Percentiles rank a stretch among this genome's conserved stretches.
phyloP scores from a whole-genome alignment of 2,888 invertebrate genomes.

The Drosophila neotestacea region DNA sequence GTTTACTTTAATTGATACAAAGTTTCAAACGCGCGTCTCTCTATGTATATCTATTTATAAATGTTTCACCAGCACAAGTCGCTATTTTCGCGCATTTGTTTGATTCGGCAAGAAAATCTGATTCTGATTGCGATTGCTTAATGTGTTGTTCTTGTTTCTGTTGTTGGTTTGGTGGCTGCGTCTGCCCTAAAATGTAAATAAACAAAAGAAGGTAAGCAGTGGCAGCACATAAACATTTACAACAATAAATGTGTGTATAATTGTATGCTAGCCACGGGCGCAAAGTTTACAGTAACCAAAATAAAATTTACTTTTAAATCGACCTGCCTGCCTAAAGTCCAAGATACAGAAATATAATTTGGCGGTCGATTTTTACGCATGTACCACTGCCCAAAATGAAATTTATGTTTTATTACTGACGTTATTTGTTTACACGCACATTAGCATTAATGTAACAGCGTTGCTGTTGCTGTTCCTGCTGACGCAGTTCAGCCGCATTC shows the following conservation, averaged over 20 bases:
- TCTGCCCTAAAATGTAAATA: constrained; percentile 77
- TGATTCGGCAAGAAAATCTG: constrained; percentile 63
- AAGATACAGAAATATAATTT: constrained; percentile 58
- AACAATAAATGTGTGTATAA: constrained; percentile 70
- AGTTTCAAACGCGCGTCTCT: constrained; percentile 65
- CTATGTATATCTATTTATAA: constrained; percentile 55
- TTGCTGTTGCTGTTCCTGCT: constrained; percentile 37
- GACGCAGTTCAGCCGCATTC: constrained; percentile 58
- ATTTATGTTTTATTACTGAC: constrained; percentile 79
- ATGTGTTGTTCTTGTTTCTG: constrained; percentile 42
- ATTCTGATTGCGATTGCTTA: constrained; percentile 67
- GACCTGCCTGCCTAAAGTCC: constrained; percentile 16
- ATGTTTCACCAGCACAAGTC: constrained; percentile 46
- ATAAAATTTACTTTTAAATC: constrained; percentile 48
- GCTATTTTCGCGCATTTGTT: constrained; percentile 77
- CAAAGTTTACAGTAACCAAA: constrained; percentile 71
- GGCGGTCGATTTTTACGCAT: constrained; percentile 79
- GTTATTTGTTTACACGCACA: constrained; percentile 79
- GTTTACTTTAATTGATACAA: constrained; percentile 76
- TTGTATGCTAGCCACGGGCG: constrained; percentile 57
- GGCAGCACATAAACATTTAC: constrained; percentile 70
- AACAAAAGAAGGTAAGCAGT: constrained; percentile 64
- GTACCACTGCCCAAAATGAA: constrained; percentile 59
- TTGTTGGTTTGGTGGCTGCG: constrained; percentile 54
- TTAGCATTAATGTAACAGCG: constrained; percentile 72